Base-by-base conservation (phyloP, 2,797 vertebrate species). In the Anableps anableps region DNA sequence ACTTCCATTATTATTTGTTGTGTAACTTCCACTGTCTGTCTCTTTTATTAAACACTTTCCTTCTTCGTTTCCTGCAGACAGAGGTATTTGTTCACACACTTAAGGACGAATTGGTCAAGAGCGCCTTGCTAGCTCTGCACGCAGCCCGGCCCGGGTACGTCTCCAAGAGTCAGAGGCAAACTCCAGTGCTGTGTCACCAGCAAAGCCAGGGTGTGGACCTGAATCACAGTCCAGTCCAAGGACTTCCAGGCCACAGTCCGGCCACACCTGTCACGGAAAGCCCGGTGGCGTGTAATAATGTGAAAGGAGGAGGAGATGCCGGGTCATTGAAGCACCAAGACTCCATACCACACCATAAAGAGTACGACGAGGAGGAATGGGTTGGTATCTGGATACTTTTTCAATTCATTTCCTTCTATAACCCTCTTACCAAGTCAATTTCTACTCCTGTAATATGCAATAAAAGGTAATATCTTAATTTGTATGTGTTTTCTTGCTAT, bases 311-410 rank as follows among this genome's bases (percentile, higher is more conserved):
- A 82, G 94, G 94, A 4, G 95, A 95, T 8, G 79, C 83, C 1
- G 94, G 76, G 7, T 90, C 91, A 0, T 74, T 95, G 21, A 95
- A 94, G 80, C 93, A 95, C 50, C 97, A 98, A 81, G 97, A 97
- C 91, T 97, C 98, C 34, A 98, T 99, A 76, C 98, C 97, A 0
- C 98, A 98, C 72, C 98, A 98, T 45, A 97, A 97, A 0, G 98
- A 99, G 89, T 99, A 97, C 0, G 97, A 99, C 14, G 98, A 99
- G 77, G 98, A 99, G 83, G 98, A 99, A 91, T 99, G 98, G 98
- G 98, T 97, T 96, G 8, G 68, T n/a, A 41, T 5, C 48, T 17
- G 7, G n/a, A 53, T 19, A 34, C 13, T 60, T 58, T 70, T 19
- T 64, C 29, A 11, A 38, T 8, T 68, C 38, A 14, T 66, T 23